Base-by-base conservation (phyloP, 2,888 invertebrate species). In the Cephalotes varians region DNA sequence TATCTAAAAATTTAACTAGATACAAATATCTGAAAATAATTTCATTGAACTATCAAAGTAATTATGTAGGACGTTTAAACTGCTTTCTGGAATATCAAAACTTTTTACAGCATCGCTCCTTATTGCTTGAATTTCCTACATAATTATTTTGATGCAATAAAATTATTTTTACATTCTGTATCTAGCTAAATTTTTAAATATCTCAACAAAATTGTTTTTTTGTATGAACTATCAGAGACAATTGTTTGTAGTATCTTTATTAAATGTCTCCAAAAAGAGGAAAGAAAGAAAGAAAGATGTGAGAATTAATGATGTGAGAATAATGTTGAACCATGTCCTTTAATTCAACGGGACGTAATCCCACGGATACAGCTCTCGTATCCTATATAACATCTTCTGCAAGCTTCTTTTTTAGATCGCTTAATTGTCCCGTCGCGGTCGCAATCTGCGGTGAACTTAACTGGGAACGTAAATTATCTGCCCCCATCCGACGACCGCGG, bases 401-500 rank as follows among this genome's bases (percentile, higher is more conserved):
- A 18, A 44, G n/a, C 9, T 64, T 12, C 18, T 10, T 49, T 49
- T 76, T 67, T 25, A 58, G 81, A 79, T 85, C 21, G 62, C 54
- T 67, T 81, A 86, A 84, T 84, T 86, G 81, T 86, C 86, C 44
- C 67, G 12, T 18, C 47, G 31, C 51, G n/a, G 25, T 54, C 56
- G 62, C 67, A 58, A 56, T 58, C 71, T 58, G 47, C 77, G 64
- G 58, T 54, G 62, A 51, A 69, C 64, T 82, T 71, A 86, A 88
- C 80, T 82, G 86, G 67, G 83, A n/a, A 69, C 81, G 86, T 80
- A 71, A 86, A 88, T 88, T 88, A 82, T 64, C 65, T 73, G 47
- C 71, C 44, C 54, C n/a, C n/a, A n/a, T n/a, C n/a, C 54, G 28
- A n/a, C 15, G 37, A 5, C n/a, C 44, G 58, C 28, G 12, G 54